A percentile compares a stretch with the other conserved stretches of the same genome.
Evolutionary conservation across 2,113 vertebrate genomes (phyloP).

Genomic region (Pitta sordida): DNA sequence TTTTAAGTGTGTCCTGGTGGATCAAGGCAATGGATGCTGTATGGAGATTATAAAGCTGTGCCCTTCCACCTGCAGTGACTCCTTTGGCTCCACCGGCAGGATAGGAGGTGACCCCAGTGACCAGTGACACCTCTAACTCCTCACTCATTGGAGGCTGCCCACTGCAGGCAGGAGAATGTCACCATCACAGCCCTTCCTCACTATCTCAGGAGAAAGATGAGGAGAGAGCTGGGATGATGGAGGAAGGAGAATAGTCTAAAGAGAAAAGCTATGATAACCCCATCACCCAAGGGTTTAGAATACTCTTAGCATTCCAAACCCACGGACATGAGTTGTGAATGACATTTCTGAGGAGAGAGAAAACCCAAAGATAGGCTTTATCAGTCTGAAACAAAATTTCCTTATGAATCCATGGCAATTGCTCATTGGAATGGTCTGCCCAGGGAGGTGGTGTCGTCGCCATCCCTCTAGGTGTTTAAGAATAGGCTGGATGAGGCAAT

Average conservation of each 20-base stretch:
- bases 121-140: not conserved
- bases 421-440: too few relatives aligned
- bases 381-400: not conserved
- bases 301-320: not conserved
- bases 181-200: not conserved
- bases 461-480: too few relatives aligned
- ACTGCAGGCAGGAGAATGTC: too few relatives aligned
- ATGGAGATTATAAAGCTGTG: not conserved
- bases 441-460: too few relatives aligned
- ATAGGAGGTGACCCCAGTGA: not conserved
- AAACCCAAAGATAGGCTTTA: not conserved
- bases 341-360: not conserved
- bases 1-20: not conserved
- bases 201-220: not conserved
- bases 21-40: not conserved
- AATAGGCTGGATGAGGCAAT: too few relatives aligned
- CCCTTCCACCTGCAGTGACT: not conserved
- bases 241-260: not conserved
- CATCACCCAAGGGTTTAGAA: not conserved
- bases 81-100: not conserved
- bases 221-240: not conserved
- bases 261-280: not conserved
- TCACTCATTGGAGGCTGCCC: not conserved
- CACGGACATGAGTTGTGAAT: not conserved
- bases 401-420: fast-evolving